Base-by-base conservation (phyloP, 2,113 vertebrate species). In the Neoarius graeffei region DNA sequence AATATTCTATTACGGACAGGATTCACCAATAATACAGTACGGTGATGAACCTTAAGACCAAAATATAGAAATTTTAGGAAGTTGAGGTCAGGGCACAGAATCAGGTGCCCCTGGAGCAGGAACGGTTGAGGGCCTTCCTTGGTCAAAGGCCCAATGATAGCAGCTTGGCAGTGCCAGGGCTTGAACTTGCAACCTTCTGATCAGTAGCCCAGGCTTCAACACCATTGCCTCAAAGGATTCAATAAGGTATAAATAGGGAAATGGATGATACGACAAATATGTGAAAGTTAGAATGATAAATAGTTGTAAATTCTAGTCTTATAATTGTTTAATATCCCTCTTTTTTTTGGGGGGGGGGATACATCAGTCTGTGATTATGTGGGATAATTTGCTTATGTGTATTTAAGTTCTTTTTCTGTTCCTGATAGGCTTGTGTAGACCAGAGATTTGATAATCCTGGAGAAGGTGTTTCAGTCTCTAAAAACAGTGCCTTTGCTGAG, bases 401-500 rank as follows among this genome's bases (percentile, higher is more conserved):
- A 27, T 27, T n/a, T 8, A 14, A 48, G 14, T 25, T 60, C 35
- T 60, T 0, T 50, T 6, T 27, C 42, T 91, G 23, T 92, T 84
- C 23, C 5, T 87, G 23, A 88, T 90, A 99, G 98, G 96, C 95
- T 54, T 99, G 98, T 92, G 97, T 99, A 92, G 98, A 99, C 88
- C 98, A 99, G 66, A 97, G 98, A 0, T 99, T 99, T 93, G 97
- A 99, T 93, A 96, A 96, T 87, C 92, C 96, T 10, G 97, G 96
- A 83, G 97, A 97, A 83, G 97, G 97, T 69, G 94, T 98, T 4
- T 93, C 95, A 0, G 97, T 99, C 80, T 96, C 97, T 2, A 99
- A 99, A 95, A 99, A 99, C 92, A 95, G 95, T 91, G 94, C 96
- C 8, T 99, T 99, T 94, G 98, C 98, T 1, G 98, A 99, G 91